Conservation (phyloP, 2,888 invertebrate genomes). For the Piscicola geometra region DNA sequence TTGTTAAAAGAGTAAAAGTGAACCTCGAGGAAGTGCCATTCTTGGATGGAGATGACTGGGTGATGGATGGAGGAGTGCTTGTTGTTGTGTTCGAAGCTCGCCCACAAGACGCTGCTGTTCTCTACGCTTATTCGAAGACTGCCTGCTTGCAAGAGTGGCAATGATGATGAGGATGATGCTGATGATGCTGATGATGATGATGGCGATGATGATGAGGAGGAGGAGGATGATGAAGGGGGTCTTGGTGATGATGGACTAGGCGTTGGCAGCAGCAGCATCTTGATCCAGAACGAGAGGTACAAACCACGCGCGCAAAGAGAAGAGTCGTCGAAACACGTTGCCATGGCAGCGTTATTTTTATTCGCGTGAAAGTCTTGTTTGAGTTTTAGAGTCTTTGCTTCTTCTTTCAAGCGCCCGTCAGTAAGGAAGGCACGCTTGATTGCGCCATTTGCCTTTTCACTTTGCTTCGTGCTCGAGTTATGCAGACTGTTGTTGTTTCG, state of each 20-base stretch:
- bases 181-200: too few species aligned
- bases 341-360: not conserved
- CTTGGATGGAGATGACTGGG: not conserved
- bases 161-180: constrained; percentile 11
- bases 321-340: not conserved
- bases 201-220: too few species aligned
- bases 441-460: too few species aligned
- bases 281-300: constrained; percentile 12
- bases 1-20: not conserved
- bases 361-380: too few species aligned
- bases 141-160: not conserved
- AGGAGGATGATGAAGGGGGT: not conserved
- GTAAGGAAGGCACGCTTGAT: too few species aligned
- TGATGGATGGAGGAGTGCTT: not conserved
- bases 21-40: not conserved
- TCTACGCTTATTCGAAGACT: not conserved
- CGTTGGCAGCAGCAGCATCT: not conserved
- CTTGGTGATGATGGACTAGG: not conserved
- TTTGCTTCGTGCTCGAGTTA: too few species aligned
- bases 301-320: not conserved
- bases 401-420: not conserved
- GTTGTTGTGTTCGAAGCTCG: not conserved
- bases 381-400: too few species aligned
- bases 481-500: too few species aligned
- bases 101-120: not conserved